Evolutionary conservation across 2,113 vertebrate genomes (phyloP), one percentile per base, ranked within the genome.

Genomic region (Gobius niger): DNA sequence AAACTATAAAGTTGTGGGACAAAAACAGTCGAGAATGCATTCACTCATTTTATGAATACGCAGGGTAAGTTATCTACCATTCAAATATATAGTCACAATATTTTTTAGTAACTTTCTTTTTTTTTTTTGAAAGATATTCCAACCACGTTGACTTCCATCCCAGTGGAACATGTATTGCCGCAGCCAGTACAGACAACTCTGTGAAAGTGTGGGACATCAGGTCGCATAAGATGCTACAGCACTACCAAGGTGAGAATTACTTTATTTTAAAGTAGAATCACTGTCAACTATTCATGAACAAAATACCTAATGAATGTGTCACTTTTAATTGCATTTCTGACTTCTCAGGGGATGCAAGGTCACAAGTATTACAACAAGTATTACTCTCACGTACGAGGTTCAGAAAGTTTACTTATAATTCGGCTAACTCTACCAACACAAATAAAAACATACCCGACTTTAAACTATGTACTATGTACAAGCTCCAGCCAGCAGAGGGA

Each of bases 171-270:
- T 98, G 95, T 75, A 92, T 99, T 1, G 98, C 97, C 1, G 93
- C 94, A 0, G 95, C 94, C 0, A 75, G 95, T 7, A 95, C 95
- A 40, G 96, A 99, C 87, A 95, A 92, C 90, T 96, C 95, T 0
- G 95, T 98, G 40, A 99, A 98, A 79, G 90, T 99, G 52, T 99
- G 97, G 97, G 96, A 99, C 9, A 87, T 98, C 76, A 93, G 98
- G 78, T 95, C 94, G 41, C 94, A 95, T 61, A 96, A 95, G 62
- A 95, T 99, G 51, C 85, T 99, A 2, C 98, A 99, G 47, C 96
- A 98, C 67, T 98, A 98, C 65, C 96, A 95, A 89, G 86, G 96
- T 98, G 92, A 92, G 86, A 52, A n/a, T n/a, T n/a, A n/a, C n/a
- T n/a, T n/a, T n/a, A n/a, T n/a, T n/a, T n/a, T n/a, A n/a, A n/a